Percentiles rank a stretch among this genome's conserved stretches.
phyloP scores from a whole-genome alignment of 2,888 invertebrate species.

The Spisula solida region DNA sequence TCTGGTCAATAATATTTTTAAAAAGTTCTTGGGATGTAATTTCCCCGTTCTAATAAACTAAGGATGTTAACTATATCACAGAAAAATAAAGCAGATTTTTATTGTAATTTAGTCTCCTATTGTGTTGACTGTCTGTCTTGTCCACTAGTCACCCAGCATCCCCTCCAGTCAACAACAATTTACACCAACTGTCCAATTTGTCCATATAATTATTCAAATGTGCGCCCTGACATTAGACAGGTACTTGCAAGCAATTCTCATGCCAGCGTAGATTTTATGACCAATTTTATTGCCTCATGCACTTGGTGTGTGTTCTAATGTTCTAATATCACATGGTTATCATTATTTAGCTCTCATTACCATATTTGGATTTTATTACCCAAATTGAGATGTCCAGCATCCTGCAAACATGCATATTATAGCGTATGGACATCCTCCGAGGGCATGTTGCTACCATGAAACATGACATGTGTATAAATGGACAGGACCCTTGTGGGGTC shows the following conservation, averaged over 20 bases:
- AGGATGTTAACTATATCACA: too few species aligned
- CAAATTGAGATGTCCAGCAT: constrained; percentile 26
- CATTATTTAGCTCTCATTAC: constrained; percentile 1
- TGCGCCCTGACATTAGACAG: background rate
- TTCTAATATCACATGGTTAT: background rate
- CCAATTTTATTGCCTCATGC: background rate
- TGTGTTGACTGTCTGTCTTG: too few species aligned
- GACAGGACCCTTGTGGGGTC: constrained; percentile 10
- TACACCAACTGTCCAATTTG: constrained; percentile 12
- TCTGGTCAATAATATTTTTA: too few species aligned
- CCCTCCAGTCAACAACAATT: background rate
- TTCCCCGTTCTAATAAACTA: too few species aligned
- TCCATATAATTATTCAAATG: constrained; percentile 8
- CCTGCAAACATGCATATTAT: background rate
- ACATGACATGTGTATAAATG: constrained; percentile 19
- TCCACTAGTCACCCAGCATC: background rate
- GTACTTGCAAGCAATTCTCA: constrained; percentile 7
- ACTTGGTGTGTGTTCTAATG: constrained; percentile 1
- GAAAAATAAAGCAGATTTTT: too few species aligned
- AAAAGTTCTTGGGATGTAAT: too few species aligned
- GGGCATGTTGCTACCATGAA: constrained; percentile 15
- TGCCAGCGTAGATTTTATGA: constrained; percentile 23
- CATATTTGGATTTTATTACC: constrained; percentile 25
- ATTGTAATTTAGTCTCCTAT: too few species aligned
- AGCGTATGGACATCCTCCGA: background rate